Conservation (phyloP, 37 sponge, comb jelly and placozoan species). For the Corticium candelabrum region DNA sequence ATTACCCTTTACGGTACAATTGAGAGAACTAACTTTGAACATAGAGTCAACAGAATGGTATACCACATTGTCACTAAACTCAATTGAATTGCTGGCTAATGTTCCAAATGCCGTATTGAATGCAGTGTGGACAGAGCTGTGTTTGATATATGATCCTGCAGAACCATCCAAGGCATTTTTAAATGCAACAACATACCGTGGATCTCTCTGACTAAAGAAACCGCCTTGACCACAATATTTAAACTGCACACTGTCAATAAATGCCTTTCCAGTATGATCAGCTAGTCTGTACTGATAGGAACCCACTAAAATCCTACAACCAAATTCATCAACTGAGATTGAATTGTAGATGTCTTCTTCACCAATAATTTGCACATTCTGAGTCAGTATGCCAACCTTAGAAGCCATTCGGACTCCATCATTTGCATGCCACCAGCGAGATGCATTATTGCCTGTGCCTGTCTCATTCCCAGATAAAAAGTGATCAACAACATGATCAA, state of each 20-base stretch:
- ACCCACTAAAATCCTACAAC: constrained; percentile 65
- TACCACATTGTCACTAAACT: constrained; percentile 46
- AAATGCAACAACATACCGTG: constrained; percentile 66
- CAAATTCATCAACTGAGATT: constrained; percentile 49
- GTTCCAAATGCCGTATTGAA: constrained; percentile 80
- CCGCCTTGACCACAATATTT: constrained; percentile 79
- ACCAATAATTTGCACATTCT: constrained; percentile 49
- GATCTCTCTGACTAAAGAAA: constrained; percentile 54
- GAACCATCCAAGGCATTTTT: constrained; percentile 16
- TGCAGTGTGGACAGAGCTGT: constrained; percentile 64
- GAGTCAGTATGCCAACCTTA: constrained; percentile 68
- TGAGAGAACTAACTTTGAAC: constrained; percentile 42
- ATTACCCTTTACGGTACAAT: constrained; percentile 31
- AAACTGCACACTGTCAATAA: constrained; percentile 58
- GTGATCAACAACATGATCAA: constrained; percentile 29
- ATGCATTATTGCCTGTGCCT: no score
- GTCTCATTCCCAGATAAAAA: constrained; percentile 32
- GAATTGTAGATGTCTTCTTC: constrained; percentile 44
- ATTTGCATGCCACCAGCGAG: no score
- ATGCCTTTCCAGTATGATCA: constrained; percentile 37
- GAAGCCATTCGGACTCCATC: constrained; percentile 26
- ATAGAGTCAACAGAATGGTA: constrained; percentile 60
- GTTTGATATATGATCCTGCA: constrained; percentile 29
- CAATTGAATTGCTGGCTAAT: constrained; percentile 40
- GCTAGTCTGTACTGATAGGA: neutral